Base-by-base conservation (phyloP, 2,797 vertebrate genomes). In the Notolepis coatsorum region DNA sequence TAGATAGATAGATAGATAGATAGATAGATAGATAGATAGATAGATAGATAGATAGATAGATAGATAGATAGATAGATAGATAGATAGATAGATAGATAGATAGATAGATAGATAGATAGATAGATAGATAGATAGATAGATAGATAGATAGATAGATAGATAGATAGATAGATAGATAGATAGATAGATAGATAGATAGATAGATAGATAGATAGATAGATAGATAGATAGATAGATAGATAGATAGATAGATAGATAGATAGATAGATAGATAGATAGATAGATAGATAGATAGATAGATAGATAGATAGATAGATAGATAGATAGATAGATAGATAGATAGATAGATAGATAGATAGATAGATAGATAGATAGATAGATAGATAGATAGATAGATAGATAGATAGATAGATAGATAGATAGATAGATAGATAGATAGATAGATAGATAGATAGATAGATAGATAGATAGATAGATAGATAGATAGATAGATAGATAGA, bases 71-170 rank as follows among this genome's bases (percentile, higher is more conserved):
- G 48, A 37, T 28, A 63, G 73, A 58, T n/a, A 66, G n/a, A 35
- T n/a, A n/a, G n/a, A n/a, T n/a, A n/a, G n/a, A n/a, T n/a, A n/a
- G n/a, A n/a, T n/a, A n/a, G n/a, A n/a, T n/a, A n/a, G n/a, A n/a
- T n/a, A n/a, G n/a, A n/a, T n/a, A n/a, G n/a, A n/a, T n/a, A n/a
- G n/a, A n/a, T n/a, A n/a, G 33, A 35, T 52, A 21, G n/a, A 28
- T 39, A 59, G 51, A 51, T 33, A 65, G 27, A 56, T 23, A 41
- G 31, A 39, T 33, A 52, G 33, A 60, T 41, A 25, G 35, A 37
- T 46, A 59, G 55, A 72, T 52, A 77, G 23, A 74, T 80, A 63
- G 51, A 24, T 37, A 52, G 48, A 37, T 28, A 63, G 73, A 58
- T n/a, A 66, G n/a, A 35, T n/a, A n/a, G n/a, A n/a, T n/a, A n/a